Conservation (phyloP, 92 coral and sea anemone genomes). For the Zoanthus gigantus region DNA sequence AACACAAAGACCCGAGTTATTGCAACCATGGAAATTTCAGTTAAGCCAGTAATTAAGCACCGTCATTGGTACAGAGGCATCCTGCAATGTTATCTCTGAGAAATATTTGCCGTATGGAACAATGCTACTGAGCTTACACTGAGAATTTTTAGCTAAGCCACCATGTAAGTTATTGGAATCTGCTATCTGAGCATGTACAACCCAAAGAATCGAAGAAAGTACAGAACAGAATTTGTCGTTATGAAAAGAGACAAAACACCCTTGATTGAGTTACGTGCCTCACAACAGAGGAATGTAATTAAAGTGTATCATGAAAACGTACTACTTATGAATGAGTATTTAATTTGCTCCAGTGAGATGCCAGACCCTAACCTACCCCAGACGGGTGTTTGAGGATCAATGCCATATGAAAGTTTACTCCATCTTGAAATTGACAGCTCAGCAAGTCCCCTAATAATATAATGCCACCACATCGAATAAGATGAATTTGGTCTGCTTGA, state of each 20-base stretch:
- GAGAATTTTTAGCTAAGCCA: conserved; percentile 47
- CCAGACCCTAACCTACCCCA: too few species aligned
- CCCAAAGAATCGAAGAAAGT: conserved; percentile 58
- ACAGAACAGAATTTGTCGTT: conserved; percentile 56
- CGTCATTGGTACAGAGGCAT: too few species aligned
- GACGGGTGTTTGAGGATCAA: too few species aligned
- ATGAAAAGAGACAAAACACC: conserved; percentile 58
- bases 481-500: too few species aligned
- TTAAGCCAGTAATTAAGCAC: too few species aligned
- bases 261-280: conserved; percentile 50
- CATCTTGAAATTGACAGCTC: too few species aligned
- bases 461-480: too few species aligned
- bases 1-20: too few species aligned
- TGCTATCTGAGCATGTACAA: conserved; percentile 55
- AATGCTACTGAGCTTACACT: conserved; percentile 29
- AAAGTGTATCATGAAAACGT: conserved; percentile 50
- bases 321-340: background rate
- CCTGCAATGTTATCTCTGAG: conserved; percentile 16
- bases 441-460: too few species aligned
- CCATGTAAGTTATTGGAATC: conserved; percentile 52
- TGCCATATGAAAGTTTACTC: too few species aligned
- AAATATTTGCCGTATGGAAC: conserved; percentile 48
- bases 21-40: too few species aligned
- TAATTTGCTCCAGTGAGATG: background rate
- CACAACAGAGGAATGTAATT: conserved; percentile 54